Evolutionary conservation across 2,797 vertebrate species (phyloP).

Genomic region (Enteromius treurensis): DNA sequence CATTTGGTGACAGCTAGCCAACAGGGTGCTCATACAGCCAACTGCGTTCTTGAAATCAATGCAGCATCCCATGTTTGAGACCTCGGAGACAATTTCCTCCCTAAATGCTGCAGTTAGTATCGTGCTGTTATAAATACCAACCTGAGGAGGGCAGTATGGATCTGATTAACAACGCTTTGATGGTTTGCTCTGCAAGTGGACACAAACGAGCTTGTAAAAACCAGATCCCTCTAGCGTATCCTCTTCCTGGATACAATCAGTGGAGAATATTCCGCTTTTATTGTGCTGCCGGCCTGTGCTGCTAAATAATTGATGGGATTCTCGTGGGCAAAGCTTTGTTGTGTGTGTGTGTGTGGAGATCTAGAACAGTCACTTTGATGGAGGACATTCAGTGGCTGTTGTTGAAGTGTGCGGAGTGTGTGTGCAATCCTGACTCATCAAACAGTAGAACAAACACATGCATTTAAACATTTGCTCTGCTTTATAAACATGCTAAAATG

Average conservation of each 20-base stretch:
- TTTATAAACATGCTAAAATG: conserved; percentile 24
- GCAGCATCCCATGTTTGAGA: conserved; percentile 2
- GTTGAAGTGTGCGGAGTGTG: conserved; percentile 16
- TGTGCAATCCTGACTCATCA: conserved; percentile 34
- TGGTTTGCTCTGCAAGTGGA: conserved; percentile 45
- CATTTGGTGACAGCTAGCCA: conserved; percentile 27
- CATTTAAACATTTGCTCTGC: conserved; percentile 19
- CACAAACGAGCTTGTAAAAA: conserved; percentile 38
- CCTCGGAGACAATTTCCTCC: conserved; percentile 19
- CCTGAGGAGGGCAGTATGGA: conserved; percentile 61
- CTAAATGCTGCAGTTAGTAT: conserved; percentile 1
- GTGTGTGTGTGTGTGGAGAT: conserved; percentile 38
- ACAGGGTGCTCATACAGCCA: conserved; percentile 6
- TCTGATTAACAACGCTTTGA: conserved; percentile 37
- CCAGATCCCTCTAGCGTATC: conserved; percentile 40
- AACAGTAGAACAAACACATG: conserved; percentile 18
- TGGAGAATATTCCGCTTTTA: conserved; percentile 54
- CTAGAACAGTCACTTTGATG: conserved; percentile 54
- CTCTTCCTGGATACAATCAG: conserved; percentile 41
- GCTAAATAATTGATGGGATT: conserved; percentile 62
- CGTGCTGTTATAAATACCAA: conserved; percentile 28
- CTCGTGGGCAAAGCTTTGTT: conserved; percentile 57
- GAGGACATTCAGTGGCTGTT: conserved; percentile 51
- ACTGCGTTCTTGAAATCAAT: conserved; percentile 13
- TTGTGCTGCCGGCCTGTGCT: conserved; percentile 52